Conservation (phyloP, 1,140 invertebrate species). For the Megathymus violae region DNA sequence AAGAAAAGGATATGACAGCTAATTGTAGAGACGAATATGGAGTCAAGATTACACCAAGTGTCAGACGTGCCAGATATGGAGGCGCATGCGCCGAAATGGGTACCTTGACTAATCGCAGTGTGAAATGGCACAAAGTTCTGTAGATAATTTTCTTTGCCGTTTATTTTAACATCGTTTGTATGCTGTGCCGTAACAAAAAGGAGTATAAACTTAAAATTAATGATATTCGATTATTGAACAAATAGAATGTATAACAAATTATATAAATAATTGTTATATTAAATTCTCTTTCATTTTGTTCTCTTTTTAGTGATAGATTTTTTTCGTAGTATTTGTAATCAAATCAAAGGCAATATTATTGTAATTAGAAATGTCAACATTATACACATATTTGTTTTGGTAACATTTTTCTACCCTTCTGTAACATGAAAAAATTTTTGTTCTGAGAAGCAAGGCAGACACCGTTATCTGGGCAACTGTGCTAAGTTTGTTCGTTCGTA, state of each 20-base stretch:
- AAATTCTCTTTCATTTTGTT: too few species aligned
- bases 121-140: conserved; percentile 53
- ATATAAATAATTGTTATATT: too few species aligned
- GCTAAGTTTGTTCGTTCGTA: conserved; percentile 35
- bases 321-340: too few species aligned
- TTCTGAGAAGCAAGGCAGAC: conserved; percentile 11
- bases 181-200: background rate
- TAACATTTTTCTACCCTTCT: too few species aligned
- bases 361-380: too few species aligned
- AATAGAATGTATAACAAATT: too few species aligned
- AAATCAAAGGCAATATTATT: too few species aligned
- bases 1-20: conserved; percentile 68
- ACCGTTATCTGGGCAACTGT: background rate
- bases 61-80: conserved; percentile 54
- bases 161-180: conserved; percentile 1
- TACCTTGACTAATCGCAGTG: conserved; percentile 70
- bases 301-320: too few species aligned
- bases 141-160: conserved; percentile 22
- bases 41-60: conserved; percentile 62
- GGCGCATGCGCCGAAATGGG: conserved; percentile 51
- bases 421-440: background rate
- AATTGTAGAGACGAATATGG: conserved; percentile 69
- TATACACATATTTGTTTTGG: background rate
- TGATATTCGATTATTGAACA: background rate
- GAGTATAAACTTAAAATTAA: background rate